A percentile compares a stretch with the other conserved stretches of the same genome.
Evolutionary conservation across 2,113 vertebrate genomes (phyloP).

Genomic region (Delphinapterus leucas): DNA sequence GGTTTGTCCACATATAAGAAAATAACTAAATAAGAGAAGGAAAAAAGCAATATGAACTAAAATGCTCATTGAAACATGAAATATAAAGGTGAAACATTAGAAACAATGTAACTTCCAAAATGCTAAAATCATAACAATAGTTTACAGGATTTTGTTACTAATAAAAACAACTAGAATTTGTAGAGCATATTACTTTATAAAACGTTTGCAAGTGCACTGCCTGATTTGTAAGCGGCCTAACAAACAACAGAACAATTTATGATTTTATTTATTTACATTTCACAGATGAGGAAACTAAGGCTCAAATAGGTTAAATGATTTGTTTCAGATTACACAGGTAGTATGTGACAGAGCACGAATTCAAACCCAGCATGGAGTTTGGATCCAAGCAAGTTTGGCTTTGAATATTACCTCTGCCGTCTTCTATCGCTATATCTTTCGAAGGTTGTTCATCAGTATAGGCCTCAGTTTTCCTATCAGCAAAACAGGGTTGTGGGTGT

Average conservation of each 20-base stretch:
- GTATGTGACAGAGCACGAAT: too few relatives aligned
- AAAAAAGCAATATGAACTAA: neutral
- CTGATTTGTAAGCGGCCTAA: slow-evolving; percentile 1
- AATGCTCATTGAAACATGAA: neutral
- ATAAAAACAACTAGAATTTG: neutral
- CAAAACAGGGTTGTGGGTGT: neutral
- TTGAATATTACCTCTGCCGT: neutral
- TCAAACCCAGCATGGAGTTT: neutral
- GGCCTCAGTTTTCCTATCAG: neutral
- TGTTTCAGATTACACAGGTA: neutral
- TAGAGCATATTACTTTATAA: neutral
- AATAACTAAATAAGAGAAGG: neutral
- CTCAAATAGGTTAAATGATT: neutral
- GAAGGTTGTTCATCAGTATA: neutral
- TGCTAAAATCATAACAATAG: neutral
- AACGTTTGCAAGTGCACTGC: neutral
- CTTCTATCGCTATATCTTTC: neutral
- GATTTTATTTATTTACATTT: neutral
- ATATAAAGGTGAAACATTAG: neutral
- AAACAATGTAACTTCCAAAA: neutral
- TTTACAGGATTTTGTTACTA: slow-evolving; percentile 8
- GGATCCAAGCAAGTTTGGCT: neutral
- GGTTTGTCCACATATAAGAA: neutral
- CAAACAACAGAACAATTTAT: neutral
- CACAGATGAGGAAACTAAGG: neutral